Base-by-base conservation (phyloP, 2,113 vertebrate species). In the Triplophysa dalaica region DNA sequence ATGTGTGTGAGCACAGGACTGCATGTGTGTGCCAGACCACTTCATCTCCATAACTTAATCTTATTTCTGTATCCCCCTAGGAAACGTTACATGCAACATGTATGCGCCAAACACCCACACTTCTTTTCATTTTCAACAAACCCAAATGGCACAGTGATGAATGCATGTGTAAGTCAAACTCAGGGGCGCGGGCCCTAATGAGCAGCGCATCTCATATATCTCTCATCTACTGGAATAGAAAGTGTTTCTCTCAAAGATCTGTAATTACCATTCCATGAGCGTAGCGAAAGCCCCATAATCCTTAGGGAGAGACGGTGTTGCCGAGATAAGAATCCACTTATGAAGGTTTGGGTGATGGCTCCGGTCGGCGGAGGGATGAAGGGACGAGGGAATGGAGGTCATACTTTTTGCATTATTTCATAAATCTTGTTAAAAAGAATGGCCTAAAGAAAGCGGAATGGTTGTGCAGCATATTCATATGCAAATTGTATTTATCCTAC, bases 281-380 rank as follows among this genome's bases (percentile, higher is more conserved):
- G 79, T 19, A 82, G 81, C 48, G 54, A 54, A 85, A 86, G 50
- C 58, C 84, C 78, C 82, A 85, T 86, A 90, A 89, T 89, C 88
- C 86, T 87, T 82, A 82, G 88, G 87, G 87, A 86, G 82, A 45
- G 75, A 81, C 79, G 70, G 79, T 83, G 88, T 78, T 83, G 84
- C 79, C 1, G 84, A 87, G 86, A 91, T 89, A 90, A 89, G 90
- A 90, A 91, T 91, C 89, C 85, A 87, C 81, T 90, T 89, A 91
- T 90, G 89, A 89, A 88, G 72, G 81, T 82, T 73, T 79, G 79
- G 70, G 65, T 72, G 76, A 78, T 78, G 64, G 85, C 83, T 63
- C 60, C 77, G 75, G 75, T 68, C 84, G 13, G 45, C 52, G 60
- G 77, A 81, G 61, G 78, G 62, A 66, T 26, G 58, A 54, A 75